Evolutionary conservation across 2,797 vertebrate species (phyloP).

Genomic region (Sebastolobus alascanus): DNA sequence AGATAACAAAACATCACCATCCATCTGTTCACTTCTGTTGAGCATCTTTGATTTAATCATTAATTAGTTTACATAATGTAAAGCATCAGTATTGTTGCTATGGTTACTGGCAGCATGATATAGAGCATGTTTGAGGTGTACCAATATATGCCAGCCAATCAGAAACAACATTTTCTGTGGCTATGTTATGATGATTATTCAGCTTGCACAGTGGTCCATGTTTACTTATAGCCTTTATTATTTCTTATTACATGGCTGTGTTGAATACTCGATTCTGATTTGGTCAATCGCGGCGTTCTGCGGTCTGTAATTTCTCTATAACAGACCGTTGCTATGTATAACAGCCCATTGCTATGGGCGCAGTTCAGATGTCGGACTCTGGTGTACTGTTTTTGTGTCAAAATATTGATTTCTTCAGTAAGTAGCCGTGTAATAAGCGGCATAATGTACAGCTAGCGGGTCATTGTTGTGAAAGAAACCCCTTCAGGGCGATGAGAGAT

Average conservation of each 20-base stretch:
- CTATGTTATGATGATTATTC: not conserved
- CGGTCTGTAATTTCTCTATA: too few relatives aligned
- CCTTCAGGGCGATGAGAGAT: too few relatives aligned
- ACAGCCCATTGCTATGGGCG: too few relatives aligned
- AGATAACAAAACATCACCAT: not conserved
- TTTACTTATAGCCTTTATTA: not conserved
- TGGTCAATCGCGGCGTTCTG: too few relatives aligned
- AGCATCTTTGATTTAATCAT: not conserved
- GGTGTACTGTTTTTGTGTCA: too few relatives aligned
- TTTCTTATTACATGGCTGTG: not conserved
- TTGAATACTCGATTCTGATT: too few relatives aligned
- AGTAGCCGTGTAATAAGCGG: too few relatives aligned
- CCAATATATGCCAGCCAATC: not conserved
- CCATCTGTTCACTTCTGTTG: not conserved
- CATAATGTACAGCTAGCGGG: too few relatives aligned
- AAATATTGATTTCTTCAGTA: too few relatives aligned
- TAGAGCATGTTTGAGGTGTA: not conserved
- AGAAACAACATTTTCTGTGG: not conserved
- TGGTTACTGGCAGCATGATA: not conserved
- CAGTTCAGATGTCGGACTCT: too few relatives aligned
- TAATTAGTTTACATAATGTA: not conserved
- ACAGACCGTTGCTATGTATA: too few relatives aligned
- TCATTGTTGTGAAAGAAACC: too few relatives aligned
- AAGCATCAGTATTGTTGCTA: constrained; percentile 4
- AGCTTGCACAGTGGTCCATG: not conserved